Conservation (phyloP, 2,888 invertebrate species). For the Protophormia terraenovae region DNA sequence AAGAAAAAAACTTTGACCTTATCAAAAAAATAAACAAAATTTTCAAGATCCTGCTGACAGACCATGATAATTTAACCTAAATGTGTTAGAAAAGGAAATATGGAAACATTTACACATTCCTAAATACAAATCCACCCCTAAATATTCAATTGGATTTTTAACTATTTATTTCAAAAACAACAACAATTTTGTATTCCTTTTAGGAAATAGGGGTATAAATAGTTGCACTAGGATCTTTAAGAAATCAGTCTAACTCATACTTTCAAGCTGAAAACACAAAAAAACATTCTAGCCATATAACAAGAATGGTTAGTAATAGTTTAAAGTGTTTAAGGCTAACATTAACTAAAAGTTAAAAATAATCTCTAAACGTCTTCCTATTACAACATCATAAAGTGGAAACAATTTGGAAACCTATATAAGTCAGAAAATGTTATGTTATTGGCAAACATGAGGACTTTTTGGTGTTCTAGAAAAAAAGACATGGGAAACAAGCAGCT, state of each 20-base stretch:
- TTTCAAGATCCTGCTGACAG: neutral
- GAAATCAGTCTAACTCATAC: conserved; percentile 65
- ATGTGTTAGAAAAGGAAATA: conserved; percentile 45
- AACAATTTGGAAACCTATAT: neutral
- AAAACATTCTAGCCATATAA: neutral
- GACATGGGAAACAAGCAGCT: neutral
- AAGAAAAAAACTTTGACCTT: too few species aligned
- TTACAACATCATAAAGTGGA: neutral
- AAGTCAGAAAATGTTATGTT: neutral
- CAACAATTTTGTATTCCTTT: neutral
- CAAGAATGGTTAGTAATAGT: neutral
- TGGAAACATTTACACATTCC: neutral
- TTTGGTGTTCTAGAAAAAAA: neutral
- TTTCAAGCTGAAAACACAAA: neutral
- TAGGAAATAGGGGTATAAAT: conserved; percentile 62
- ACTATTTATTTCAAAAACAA: too few species aligned
- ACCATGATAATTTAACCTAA: neutral
- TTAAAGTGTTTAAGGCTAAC: neutral
- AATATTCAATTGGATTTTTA: too few species aligned
- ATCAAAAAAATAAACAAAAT: too few species aligned
- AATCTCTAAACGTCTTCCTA: neutral
- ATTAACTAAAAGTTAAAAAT: neutral
- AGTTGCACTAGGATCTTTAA: neutral
- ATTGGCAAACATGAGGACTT: neutral
- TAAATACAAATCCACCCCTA: too few species aligned